Evolutionary conservation across 2,113 vertebrate genomes (phyloP).

Genomic region (Myotis davidii): DNA sequence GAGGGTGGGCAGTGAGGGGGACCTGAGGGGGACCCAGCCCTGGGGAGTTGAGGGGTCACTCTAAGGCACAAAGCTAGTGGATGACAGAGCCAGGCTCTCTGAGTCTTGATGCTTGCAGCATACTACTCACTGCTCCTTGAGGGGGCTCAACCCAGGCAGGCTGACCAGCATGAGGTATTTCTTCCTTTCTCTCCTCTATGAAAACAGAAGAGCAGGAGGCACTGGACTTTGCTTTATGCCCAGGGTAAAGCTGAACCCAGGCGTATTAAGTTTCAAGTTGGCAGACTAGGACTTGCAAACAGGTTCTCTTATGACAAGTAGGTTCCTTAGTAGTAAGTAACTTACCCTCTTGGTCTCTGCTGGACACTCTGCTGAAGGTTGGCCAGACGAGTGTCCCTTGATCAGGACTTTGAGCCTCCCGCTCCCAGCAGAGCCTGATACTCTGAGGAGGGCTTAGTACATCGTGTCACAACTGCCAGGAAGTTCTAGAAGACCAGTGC

Average conservation of each 20-base stretch:
- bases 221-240: slow-evolving; percentile 23
- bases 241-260: background rate
- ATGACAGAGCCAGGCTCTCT: background rate
- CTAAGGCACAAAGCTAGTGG: background rate
- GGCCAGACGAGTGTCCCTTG: background rate
- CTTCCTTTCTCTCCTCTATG: background rate
- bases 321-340: background rate
- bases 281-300: background rate
- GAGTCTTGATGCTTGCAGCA: background rate
- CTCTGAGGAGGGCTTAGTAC: background rate
- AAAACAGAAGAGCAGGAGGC: slow-evolving; percentile 51
- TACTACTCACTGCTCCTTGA: background rate
- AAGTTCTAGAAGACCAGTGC: background rate
- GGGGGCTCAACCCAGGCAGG: background rate
- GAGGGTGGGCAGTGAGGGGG: background rate
- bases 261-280: background rate
- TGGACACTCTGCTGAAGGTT: background rate
- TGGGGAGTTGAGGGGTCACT: background rate
- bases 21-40: background rate
- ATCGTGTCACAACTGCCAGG: background rate
- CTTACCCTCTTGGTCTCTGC: background rate
- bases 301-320: slow-evolving; percentile 43
- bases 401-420: background rate
- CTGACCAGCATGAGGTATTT: background rate
- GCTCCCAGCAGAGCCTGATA: background rate